Evolutionary conservation across 2,797 vertebrate genomes (phyloP).

Genomic region (Myotis planiceps): DNA sequence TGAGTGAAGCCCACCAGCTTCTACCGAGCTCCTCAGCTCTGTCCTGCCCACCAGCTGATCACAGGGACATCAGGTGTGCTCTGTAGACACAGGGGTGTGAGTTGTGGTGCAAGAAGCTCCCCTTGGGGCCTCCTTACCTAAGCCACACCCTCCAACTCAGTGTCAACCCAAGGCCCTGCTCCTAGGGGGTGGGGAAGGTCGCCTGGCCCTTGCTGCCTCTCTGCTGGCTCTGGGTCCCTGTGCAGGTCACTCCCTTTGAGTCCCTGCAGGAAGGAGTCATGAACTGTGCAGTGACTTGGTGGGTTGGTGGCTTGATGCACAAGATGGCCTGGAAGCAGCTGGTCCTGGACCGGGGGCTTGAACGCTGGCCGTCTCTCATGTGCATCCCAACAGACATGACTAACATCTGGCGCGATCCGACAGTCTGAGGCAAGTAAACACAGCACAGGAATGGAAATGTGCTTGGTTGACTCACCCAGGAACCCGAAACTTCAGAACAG

Average conservation of each 20-base stretch:
- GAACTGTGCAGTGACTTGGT: background rate
- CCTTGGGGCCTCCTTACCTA: background rate
- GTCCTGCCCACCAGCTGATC: background rate
- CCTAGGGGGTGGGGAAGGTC: rapidly evolving
- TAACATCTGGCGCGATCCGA: background rate
- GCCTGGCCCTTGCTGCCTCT: rapidly evolving
- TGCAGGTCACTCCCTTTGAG: background rate
- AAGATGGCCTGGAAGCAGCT: background rate
- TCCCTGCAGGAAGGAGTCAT: background rate
- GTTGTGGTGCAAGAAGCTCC: no score
- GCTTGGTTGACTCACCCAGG: background rate
- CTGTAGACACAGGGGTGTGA: no score
- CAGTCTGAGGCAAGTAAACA: background rate
- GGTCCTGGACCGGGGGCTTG: background rate
- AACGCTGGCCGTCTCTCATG: rapidly evolving
- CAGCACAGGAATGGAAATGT: background rate
- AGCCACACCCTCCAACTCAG: background rate
- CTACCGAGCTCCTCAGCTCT: background rate
- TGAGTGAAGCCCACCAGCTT: background rate
- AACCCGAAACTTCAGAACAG: background rate
- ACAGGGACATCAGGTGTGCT: background rate
- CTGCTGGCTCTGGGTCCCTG: background rate
- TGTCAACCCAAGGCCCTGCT: background rate
- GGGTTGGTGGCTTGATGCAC: background rate
- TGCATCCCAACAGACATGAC: background rate